phyloP scores from a whole-genome alignment of 2,797 vertebrate genomes.

The Lithobates pipiens region DNA sequence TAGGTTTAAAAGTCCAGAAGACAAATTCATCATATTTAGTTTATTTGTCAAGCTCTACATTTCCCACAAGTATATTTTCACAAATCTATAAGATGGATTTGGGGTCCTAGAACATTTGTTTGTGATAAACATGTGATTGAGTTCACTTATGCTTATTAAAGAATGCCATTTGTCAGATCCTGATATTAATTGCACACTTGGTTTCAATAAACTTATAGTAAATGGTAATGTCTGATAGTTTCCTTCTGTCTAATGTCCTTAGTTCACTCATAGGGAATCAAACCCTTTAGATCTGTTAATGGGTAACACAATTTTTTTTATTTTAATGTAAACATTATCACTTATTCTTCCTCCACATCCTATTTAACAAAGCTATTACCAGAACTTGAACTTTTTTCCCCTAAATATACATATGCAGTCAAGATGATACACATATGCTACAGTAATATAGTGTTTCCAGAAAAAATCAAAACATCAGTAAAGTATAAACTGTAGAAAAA shows the following conservation, averaged over 20 bases:
- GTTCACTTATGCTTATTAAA: constrained; percentile 9
- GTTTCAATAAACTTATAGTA: constrained; percentile 42
- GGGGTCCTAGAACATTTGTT: constrained; percentile 5
- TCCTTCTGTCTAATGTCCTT: constrained; percentile 48
- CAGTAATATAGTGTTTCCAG: background rate
- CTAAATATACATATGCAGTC: constrained; percentile 38
- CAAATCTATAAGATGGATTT: background rate
- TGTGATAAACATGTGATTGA: constrained; percentile 3
- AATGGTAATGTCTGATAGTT: constrained; percentile 44
- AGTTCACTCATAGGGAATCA: constrained; percentile 44
- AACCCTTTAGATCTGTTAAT: constrained; percentile 43
- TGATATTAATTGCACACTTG: constrained; percentile 54
- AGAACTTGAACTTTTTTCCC: constrained; percentile 14
- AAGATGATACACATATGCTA: constrained; percentile 30
- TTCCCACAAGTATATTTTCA: background rate
- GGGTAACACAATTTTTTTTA: constrained; percentile 7
- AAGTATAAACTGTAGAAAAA: constrained; percentile 19
- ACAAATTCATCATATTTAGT: too few relatives aligned
- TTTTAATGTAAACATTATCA: constrained; percentile 42
- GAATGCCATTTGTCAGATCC: constrained; percentile 17
- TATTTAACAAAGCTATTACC: constrained; percentile 8
- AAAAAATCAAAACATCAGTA: constrained; percentile 14
- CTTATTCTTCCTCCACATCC: constrained; percentile 26
- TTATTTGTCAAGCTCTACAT: background rate
- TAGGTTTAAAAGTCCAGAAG: too few relatives aligned